Conservation (phyloP, 2,113 vertebrate genomes). For the Leptosomus discolor region DNA sequence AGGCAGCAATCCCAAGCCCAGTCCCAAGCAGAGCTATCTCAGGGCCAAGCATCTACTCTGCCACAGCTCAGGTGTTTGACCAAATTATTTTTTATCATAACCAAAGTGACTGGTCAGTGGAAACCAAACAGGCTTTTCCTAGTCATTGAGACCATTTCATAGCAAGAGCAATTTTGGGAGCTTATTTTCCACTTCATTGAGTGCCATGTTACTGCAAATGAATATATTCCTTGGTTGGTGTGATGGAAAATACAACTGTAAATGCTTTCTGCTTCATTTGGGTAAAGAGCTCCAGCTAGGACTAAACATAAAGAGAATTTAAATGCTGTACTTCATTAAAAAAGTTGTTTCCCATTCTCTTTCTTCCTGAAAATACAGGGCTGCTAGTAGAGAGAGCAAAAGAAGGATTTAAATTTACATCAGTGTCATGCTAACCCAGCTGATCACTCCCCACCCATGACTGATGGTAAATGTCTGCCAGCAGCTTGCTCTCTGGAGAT, state of each 20-base stretch:
- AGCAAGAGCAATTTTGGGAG: conserved; percentile 74
- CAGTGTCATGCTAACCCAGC: not conserved
- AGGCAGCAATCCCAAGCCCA: not conserved
- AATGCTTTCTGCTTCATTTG: conserved; percentile 84
- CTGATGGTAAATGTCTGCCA: not conserved
- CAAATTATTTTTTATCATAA: conserved; percentile 70
- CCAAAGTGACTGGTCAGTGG: conserved; percentile 65
- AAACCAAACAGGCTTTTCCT: conserved; percentile 68
- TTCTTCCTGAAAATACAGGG: conserved; percentile 49
- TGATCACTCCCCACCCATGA: not conserved
- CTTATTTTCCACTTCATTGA: conserved; percentile 83
- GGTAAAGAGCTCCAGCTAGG: conserved; percentile 76
- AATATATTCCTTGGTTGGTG: conserved; percentile 75
- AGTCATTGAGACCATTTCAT: conserved; percentile 70
- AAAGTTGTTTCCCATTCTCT: conserved; percentile 70
- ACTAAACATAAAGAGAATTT: conserved; percentile 77
- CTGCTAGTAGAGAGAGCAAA: not conserved
- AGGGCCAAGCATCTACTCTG: not conserved
- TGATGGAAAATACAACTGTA: conserved; percentile 79
- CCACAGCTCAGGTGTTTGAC: not conserved
- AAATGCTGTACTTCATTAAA: conserved; percentile 75
- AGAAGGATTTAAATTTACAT: conserved; percentile 1
- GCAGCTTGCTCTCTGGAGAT: not conserved
- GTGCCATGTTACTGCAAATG: conserved; percentile 77
- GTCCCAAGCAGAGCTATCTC: fast-evolving